Evolutionary conservation across 1,140 invertebrate species (phyloP).

Genomic region (Limonius californicus): DNA sequence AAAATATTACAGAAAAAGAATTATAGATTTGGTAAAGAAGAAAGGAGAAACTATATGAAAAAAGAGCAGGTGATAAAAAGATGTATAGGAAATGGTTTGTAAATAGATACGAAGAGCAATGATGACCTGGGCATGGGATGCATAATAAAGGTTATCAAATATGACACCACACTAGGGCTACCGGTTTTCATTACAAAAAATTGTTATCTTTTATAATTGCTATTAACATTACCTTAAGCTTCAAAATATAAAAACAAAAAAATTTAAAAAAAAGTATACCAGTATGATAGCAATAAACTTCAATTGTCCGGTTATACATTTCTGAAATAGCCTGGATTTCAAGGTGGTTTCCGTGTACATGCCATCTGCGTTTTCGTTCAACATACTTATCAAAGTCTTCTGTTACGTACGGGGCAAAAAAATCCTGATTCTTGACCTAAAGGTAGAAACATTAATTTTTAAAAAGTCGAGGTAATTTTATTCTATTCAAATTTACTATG

Average conservation of each 20-base stretch:
- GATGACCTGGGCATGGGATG: too few relatives aligned
- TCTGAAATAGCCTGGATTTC: slow-evolving; percentile 93
- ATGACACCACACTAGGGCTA: background rate
- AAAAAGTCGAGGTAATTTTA: too few relatives aligned
- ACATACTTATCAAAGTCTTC: slow-evolving; percentile 89
- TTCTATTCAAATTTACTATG: slow-evolving; percentile 82
- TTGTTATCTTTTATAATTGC: too few relatives aligned
- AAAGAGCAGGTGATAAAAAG: too few relatives aligned
- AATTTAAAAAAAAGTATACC: slow-evolving; percentile 60
- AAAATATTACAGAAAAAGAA: too few relatives aligned
- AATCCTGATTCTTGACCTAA: slow-evolving; percentile 79
- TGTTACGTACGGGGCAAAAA: slow-evolving; percentile 90
- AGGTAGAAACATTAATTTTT: background rate
- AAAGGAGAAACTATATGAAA: too few relatives aligned
- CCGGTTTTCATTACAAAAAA: background rate
- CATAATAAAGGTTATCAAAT: background rate
- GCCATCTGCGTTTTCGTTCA: slow-evolving; percentile 70
- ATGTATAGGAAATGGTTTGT: too few relatives aligned
- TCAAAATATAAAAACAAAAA: background rate
- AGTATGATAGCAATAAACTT: slow-evolving; percentile 85
- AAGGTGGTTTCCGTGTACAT: slow-evolving; percentile 89
- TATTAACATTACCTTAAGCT: slow-evolving; percentile 18
- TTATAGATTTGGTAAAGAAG: too few relatives aligned
- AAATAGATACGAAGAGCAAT: too few relatives aligned
- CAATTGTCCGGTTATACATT: slow-evolving; percentile 89